Base-by-base conservation (phyloP, 2,797 vertebrate genomes). In the Notolabrus celidotus region DNA sequence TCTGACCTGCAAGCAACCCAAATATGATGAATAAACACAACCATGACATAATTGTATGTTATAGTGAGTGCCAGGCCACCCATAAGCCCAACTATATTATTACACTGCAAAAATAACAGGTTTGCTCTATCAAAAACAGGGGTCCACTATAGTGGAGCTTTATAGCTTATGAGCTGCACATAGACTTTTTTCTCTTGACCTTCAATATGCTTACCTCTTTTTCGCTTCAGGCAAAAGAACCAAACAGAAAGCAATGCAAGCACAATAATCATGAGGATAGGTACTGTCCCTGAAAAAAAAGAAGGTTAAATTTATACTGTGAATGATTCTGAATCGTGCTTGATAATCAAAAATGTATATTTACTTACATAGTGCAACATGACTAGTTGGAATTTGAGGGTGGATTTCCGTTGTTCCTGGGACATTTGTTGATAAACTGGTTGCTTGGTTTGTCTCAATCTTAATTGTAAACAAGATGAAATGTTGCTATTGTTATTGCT, bases 281-380 rank as follows among this genome's bases (percentile, higher is more conserved):
- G 47, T 7, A 64, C 15, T 2, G 14, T 22, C 85, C 80, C 89
- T 91, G 70, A 19, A 54, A 51, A 63, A 42, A 20, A 43, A 55
- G 19, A 16, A 3, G 17, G 34, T 60, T 23, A 43, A 42, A 67
- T 68, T n/a, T 31, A 29, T 3, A 12, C 7, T 6, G 3, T 1
- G 3, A 19, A 15, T 3, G 53, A 12, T 53, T 38, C 22, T 15
- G n/a, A n/a, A n/a, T n/a, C n/a, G 1, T 8, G 19, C 2, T 38
- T 17, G 16, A 2, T 47, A 34, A 0, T 2, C 6, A 31, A 2
- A 11, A 62, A 12, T 17, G 5, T 10, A 0, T 14, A 1, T 50
- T 58, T n/a, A 15, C 29, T 31, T 31, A 31, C 29, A 31, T 31
- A 7, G 6, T 7, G 31, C 7, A 31, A 31, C 29, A 31, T 31